Percentiles rank a stretch among this genome's conserved stretches.
phyloP scores from a whole-genome alignment of 2,113 vertebrate species.

The Fukomys damarensis region DNA sequence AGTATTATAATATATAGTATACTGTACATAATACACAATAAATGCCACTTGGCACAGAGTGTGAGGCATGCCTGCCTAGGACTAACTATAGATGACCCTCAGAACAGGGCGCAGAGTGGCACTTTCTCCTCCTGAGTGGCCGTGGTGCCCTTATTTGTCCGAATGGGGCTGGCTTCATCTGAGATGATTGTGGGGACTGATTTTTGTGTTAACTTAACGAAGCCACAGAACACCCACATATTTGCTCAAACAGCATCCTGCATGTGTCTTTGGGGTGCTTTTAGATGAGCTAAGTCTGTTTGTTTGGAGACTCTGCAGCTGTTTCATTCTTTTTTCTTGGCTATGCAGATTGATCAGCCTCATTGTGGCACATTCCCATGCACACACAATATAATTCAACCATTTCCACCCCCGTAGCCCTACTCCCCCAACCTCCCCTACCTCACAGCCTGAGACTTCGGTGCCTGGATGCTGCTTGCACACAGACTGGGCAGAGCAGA shows the following conservation, averaged over 20 bases:
- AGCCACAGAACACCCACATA: rapidly evolving
- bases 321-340: neutral
- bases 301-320: neutral
- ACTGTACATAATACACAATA: too few relatives aligned
- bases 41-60: too few relatives aligned
- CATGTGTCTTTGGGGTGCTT: neutral
- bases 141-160: rapidly evolving
- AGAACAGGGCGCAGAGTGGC: rapidly evolving
- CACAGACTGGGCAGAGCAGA: neutral
- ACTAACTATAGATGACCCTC: rapidly evolving
- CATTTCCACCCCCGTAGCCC: neutral
- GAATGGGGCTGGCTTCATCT: too few relatives aligned
- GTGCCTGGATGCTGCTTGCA: neutral
- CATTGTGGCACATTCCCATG: too few relatives aligned
- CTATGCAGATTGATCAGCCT: neutral
- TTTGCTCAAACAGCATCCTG: neutral
- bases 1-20: too few relatives aligned
- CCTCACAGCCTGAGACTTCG: neutral
- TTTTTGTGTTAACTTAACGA: neutral
- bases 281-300: neutral
- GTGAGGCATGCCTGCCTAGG: too few relatives aligned
- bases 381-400: neutral
- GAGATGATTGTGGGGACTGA: rapidly evolving
- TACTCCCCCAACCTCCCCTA: neutral
- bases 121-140: rapidly evolving